phyloP scores from a whole-genome alignment of 2,888 invertebrate species.

The Trachelus stipa region DNA sequence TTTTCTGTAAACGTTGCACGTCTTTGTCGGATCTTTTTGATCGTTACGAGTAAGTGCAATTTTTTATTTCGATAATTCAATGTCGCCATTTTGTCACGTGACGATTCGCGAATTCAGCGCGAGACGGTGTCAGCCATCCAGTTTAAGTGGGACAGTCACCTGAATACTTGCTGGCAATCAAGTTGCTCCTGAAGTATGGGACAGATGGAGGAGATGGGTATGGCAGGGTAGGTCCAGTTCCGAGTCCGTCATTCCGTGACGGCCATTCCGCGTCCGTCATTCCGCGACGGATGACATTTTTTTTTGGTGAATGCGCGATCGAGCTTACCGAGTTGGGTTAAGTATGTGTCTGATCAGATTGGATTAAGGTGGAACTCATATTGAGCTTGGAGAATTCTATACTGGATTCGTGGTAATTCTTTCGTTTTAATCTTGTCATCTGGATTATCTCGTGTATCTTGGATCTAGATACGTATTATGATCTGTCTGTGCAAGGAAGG shows the following conservation, averaged over 20 bases:
- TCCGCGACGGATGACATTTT: not conserved
- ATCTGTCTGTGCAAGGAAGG: not conserved
- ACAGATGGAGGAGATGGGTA: constrained; percentile 18
- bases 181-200: constrained; percentile 42
- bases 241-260: constrained; percentile 29
- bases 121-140: constrained; percentile 17
- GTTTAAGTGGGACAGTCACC: constrained; percentile 60
- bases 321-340: not conserved
- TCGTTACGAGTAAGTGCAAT: not conserved
- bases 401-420: not conserved
- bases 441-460: not conserved
- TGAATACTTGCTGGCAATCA: constrained; percentile 60
- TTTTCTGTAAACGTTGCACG: too few relatives aligned
- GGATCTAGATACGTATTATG: not conserved
- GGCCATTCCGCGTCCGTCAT: constrained; percentile 16
- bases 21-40: too few relatives aligned
- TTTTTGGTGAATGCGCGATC: not conserved
- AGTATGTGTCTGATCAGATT: not conserved
- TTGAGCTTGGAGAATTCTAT: not conserved
- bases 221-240: constrained; percentile 36
- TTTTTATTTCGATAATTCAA: not conserved
- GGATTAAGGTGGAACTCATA: not conserved
- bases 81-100: not conserved
- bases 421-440: not conserved
- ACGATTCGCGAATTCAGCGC: not conserved